phyloP scores from a whole-genome alignment of 2,888 invertebrate species.

The Euplexia lucipara region DNA sequence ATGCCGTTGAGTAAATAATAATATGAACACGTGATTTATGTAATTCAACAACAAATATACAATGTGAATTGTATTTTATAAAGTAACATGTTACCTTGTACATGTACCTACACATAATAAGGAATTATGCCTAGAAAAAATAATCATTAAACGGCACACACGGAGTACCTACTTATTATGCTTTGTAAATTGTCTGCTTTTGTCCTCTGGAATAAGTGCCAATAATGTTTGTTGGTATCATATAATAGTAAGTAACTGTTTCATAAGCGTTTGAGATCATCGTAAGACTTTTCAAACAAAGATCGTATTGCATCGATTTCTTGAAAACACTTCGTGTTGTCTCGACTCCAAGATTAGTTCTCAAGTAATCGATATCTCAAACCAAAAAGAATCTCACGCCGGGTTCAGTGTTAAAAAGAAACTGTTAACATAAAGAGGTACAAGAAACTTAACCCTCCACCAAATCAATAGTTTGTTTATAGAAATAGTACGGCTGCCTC shows the following conservation, averaged over 20 bases:
- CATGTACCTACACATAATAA: too few species aligned
- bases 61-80: conserved; percentile 30
- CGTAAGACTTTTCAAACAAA: conserved; percentile 22
- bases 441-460: conserved; percentile 44
- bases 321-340: too few species aligned
- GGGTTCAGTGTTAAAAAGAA: conserved; percentile 64
- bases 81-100: conserved; percentile 15
- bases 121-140: conserved; percentile 20
- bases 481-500: too few species aligned
- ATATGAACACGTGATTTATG: conserved; percentile 15
- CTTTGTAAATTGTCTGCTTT: neutral
- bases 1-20: conserved; percentile 12
- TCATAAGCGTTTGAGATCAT: conserved; percentile 12
- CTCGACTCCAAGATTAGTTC: conserved; percentile 15
- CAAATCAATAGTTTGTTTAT: too few species aligned
- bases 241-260: neutral
- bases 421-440: too few species aligned
- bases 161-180: accelerated
- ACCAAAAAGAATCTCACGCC: conserved; percentile 44
- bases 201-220: neutral
- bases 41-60: conserved; percentile 23
- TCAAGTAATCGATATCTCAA: conserved; percentile 25
- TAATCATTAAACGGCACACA: neutral
- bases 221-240: neutral
- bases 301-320: conserved; percentile 29